Base-by-base conservation (phyloP, 2,797 vertebrate genomes). In the Bradypodion pumilum region DNA sequence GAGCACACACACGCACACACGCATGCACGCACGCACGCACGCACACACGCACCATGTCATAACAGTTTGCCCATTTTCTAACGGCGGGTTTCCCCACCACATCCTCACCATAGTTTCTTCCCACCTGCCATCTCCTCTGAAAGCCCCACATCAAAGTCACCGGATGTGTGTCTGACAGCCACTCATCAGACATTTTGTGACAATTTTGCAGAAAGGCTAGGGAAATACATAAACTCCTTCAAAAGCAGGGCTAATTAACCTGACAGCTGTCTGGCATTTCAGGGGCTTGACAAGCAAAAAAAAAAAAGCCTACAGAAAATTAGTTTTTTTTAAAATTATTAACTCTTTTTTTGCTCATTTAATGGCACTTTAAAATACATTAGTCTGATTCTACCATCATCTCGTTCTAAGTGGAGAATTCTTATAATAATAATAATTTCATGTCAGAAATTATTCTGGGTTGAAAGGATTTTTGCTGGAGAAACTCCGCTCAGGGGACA, bases 201-300 rank as follows among this genome's bases (percentile, higher is more conserved):
- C 59, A 82, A 2, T 74, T 49, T 63, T 49, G 19, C 21, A 49
- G 59, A 85, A 0, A n/a, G 86, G 32, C 5, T 73, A 37, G 21
- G 40, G 27, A 74, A 74, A 52, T 35, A 77, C 2, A 74, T 35
- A 37, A 42, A 37, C 52, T 37, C 37, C 15, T 60, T 42, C 37
- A 59, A 19, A 77, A 76, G 72, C 7, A 29, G n/a, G 60, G 75
- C 27, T 78, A 90, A 80, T 46, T 66, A 80, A 88, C 40, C 68
- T 86, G 72, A 60, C 81, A 80, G 56, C 59, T 83, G 73, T 35
- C 76, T 84, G 49, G 40, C 60, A 4, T 9, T 63, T 3, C 74
- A 74, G 42, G 59, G 63, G 25, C 35, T 83, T 68, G 80, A 65
- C n/a, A 66, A 85, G 27, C 0, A 0, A 29, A 85, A 44, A 85